phyloP scores from a whole-genome alignment of 2,113 vertebrate genomes.

The Oriolus oriolus region DNA sequence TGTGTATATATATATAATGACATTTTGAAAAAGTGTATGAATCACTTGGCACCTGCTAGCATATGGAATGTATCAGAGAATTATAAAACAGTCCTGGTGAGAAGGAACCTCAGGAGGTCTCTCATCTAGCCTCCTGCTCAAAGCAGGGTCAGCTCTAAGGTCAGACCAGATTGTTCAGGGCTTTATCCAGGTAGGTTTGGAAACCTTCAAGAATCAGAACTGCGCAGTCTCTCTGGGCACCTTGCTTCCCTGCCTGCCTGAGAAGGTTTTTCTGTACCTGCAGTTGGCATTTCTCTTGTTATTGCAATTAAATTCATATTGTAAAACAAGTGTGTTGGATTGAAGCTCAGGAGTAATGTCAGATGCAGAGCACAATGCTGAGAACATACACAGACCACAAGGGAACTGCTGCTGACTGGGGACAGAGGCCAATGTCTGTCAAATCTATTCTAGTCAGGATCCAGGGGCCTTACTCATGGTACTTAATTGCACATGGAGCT shows the following conservation, averaged over 20 bases:
- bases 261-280: background rate
- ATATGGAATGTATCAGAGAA: background rate
- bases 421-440: background rate
- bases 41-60: background rate
- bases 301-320: background rate
- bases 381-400: background rate
- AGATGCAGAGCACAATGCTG: background rate
- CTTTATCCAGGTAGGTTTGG: background rate
- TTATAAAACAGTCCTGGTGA: background rate
- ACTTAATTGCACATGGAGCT: background rate
- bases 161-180: background rate
- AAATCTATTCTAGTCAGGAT: background rate
- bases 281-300: background rate
- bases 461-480: background rate
- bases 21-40: background rate
- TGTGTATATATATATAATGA: background rate
- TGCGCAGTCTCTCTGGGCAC: background rate
- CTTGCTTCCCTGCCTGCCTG: background rate
- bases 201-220: background rate
- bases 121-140: background rate
- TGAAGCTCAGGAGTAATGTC: background rate
- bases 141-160: background rate
- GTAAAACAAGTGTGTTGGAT: background rate
- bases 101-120: background rate
- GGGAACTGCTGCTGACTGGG: background rate